These are phyloP conservation scores for Pelvicachromis taeniatus DNA, from an alignment of 2,113 vertebrate genomes.

Conservation along the genomic window DNA sequence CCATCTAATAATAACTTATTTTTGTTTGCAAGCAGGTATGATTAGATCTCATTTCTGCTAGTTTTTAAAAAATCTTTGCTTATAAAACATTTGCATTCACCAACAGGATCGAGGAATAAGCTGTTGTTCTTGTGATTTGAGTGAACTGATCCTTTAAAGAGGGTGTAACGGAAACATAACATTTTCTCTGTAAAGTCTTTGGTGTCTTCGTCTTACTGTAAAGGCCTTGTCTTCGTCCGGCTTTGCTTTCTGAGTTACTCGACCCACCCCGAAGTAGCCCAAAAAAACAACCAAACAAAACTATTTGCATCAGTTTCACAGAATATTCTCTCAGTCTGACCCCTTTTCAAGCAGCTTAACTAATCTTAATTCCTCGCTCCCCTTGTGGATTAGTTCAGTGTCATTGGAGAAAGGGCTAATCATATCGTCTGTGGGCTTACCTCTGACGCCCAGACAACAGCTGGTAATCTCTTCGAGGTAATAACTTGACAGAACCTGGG, in stretches of 20 bases:
- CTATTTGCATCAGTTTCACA: not conserved
- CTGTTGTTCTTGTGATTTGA: not conserved
- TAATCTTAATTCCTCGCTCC: slow-evolving; percentile 2
- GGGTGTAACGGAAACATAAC: fast-evolving
- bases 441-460: not conserved
- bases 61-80: not conserved
- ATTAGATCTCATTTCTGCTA: not conserved
- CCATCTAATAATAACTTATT: not conserved
- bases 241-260: not conserved
- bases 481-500: not conserved
- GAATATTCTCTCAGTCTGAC: slow-evolving; percentile 6
- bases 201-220: not conserved
- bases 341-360: not conserved
- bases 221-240: not conserved
- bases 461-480: not conserved
- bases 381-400: slow-evolving; percentile 20
- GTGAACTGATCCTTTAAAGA: not conserved
- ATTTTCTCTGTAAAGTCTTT: not conserved
- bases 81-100: not conserved
- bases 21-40: fast-evolving
- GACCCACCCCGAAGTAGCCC: not conserved
- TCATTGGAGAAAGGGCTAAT: slow-evolving; percentile 37
- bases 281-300: not conserved
- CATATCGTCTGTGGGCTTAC: not conserved
- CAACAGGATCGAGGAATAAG: not conserved